These are phyloP conservation scores for Barbus barbus DNA, from an alignment of 2,113 vertebrate genomes.

Conservation along the genomic window DNA sequence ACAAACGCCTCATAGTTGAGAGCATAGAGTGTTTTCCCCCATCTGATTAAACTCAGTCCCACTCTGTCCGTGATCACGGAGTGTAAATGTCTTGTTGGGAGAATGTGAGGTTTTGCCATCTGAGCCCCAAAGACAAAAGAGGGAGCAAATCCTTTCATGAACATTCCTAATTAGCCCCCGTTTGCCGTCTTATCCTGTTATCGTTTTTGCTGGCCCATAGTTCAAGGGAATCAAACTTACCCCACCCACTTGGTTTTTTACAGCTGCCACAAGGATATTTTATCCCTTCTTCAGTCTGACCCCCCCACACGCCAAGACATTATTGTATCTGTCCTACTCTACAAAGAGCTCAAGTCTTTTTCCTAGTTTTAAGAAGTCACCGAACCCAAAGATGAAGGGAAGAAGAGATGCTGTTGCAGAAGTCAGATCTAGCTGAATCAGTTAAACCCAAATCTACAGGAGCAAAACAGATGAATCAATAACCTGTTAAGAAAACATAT, in stretches of 20 bases:
- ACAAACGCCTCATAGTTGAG: background rate
- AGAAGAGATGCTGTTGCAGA: constrained; percentile 32
- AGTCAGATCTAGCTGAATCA: background rate
- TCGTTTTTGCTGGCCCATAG: constrained; percentile 33
- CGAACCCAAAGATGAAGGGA: constrained; percentile 35
- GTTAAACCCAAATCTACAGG: background rate
- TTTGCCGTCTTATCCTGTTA: constrained; percentile 42
- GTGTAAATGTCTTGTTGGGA: constrained; percentile 18
- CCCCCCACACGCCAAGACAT: constrained; percentile 48
- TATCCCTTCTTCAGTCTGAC: constrained; percentile 39
- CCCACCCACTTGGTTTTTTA: constrained; percentile 37
- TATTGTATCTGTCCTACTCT: constrained; percentile 34
- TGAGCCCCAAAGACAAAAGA: constrained; percentile 44
- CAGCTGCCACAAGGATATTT: constrained; percentile 59
- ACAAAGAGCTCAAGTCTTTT: constrained; percentile 47
- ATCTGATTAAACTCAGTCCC: constrained; percentile 8
- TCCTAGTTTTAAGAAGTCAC: constrained; percentile 45
- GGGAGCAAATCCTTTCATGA: constrained; percentile 29
- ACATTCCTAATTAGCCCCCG: constrained; percentile 53
- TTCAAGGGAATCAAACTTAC: constrained; percentile 50
- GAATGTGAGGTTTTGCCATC: constrained; percentile 11
- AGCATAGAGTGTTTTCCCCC: background rate
- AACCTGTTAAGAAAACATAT: background rate
- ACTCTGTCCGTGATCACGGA: constrained; percentile 1
- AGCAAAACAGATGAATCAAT: background rate